Evolutionary conservation across 2,113 vertebrate genomes (phyloP).

Genomic region (Columbina picui): DNA sequence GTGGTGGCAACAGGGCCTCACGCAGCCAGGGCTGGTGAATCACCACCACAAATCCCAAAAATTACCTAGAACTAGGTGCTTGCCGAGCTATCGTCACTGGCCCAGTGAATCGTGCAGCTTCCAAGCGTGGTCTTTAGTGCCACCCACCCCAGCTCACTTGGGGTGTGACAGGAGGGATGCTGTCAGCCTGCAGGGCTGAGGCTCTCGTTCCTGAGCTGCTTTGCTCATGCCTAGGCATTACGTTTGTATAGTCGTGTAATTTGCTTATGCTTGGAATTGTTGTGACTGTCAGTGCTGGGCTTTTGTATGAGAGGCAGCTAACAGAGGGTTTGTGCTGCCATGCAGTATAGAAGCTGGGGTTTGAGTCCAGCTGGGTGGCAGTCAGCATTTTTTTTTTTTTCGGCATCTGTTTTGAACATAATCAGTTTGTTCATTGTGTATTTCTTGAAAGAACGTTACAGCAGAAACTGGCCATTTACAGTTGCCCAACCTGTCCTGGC

Average conservation of each 20-base stretch:
- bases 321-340: neutral
- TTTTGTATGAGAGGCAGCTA: neutral
- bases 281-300: neutral
- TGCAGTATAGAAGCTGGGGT: neutral
- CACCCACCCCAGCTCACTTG: neutral
- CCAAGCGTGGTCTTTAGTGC: rapidly evolving
- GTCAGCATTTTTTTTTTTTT: neutral
- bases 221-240: neutral
- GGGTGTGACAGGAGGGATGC: rapidly evolving
- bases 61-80: neutral
- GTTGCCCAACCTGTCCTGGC: neutral
- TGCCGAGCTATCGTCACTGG: neutral
- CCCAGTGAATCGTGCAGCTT: neutral
- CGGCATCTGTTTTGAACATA: neutral
- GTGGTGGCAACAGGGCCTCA: neutral
- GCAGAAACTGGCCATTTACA: neutral
- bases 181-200: neutral
- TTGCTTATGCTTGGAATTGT: neutral
- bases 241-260: rapidly evolving
- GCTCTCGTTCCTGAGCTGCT: neutral
- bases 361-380: neutral
- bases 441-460: neutral
- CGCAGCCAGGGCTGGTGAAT: neutral
- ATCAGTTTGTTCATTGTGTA: neutral
- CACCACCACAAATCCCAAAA: neutral